Evolutionary conservation across 2,797 vertebrate species (phyloP).

Genomic region (Micropoecilia bifurca): DNA sequence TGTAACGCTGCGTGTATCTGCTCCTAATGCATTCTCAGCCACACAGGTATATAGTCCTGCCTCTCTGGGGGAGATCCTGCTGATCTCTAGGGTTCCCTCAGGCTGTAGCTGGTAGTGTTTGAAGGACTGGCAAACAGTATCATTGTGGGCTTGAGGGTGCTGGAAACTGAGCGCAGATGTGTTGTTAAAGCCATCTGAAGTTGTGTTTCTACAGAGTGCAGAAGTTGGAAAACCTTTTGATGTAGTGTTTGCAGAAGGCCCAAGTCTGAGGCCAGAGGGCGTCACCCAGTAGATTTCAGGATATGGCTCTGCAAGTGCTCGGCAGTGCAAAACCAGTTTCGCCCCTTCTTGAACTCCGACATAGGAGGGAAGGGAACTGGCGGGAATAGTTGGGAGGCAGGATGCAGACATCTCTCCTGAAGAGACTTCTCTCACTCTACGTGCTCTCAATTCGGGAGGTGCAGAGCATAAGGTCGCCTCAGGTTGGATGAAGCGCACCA

Average conservation of each 20-base stretch:
- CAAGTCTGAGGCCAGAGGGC: conserved; percentile 85
- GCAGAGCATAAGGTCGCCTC: conserved; percentile 93
- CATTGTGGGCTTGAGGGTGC: conserved; percentile 11
- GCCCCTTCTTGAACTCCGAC: conserved; percentile 80
- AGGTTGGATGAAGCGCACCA: conserved; percentile 93
- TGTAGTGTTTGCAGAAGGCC: conserved; percentile 53
- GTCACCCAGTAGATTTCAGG: conserved; percentile 96
- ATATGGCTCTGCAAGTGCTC: conserved; percentile 92
- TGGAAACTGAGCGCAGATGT: conserved; percentile 24
- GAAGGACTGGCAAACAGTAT: conserved; percentile 38
- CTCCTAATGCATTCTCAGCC: conserved; percentile 93
- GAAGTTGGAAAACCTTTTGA: conserved; percentile 26
- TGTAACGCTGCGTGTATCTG: conserved; percentile 89
- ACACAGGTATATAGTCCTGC: conserved; percentile 95
- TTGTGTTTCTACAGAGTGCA: conserved; percentile 36
- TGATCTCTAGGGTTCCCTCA: conserved; percentile 93
- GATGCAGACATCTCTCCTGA: conserved; percentile 92
- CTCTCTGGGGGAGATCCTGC: conserved; percentile 78
- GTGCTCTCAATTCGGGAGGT: conserved; percentile 90
- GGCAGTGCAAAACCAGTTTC: conserved; percentile 87
- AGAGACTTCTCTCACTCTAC: conserved; percentile 89
- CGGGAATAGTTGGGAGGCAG: conserved; percentile 93
- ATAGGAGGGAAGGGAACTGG: conserved; percentile 85
- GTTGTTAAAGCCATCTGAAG: conserved; percentile 37
- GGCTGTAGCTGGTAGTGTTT: conserved; percentile 83